Base-by-base conservation (phyloP, 2,888 invertebrate genomes). In the Hypena proboscidalis region DNA sequence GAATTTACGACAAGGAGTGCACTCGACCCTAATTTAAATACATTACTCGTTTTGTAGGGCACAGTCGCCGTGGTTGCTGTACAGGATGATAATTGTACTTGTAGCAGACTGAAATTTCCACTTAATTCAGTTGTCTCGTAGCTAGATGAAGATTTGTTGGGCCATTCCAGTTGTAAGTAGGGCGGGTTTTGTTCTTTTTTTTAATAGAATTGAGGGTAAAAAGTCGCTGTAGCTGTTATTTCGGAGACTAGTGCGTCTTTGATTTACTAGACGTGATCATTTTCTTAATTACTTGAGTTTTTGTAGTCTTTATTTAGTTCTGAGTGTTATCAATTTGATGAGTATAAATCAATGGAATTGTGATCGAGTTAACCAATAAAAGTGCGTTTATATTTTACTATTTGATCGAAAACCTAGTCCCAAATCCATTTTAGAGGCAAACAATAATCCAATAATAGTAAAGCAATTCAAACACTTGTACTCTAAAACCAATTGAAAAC, bases 21-120 rank as follows among this genome's bases (percentile, higher is more conserved):
- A 59, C 67, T 66, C 53, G 52, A 51, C 56, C 67, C 65, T 73
- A 70, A 79, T 80, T 80, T 77, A 70, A 79, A 79, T 79, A 77
- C 77, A 79, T 80, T 73, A 68, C 69, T 55, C 56, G 66, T 65
- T 59, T 57, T 56, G 45, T 58, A 70, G 63, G 65, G 57, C 45
- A 48, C 30, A 33, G 47, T 34, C 43, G 32, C 17, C 41, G 35
- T 33, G 30, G 53, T 37, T 29, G 43, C 29, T 39, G 51, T 63
- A 20, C 40, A 35, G 41, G 40, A 60, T 23, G 40, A 29, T 63
- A 63, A 63, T 58, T 60, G 53, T 33, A 60, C 51, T 52, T 35
- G 39, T 36, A 53, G 41, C 50, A 36, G 42, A 41, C 35, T 49
- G 44, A 53, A 53, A 42, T 37, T 26, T 48, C 38, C 50, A 37